These are phyloP conservation scores for Gallinago undulata DNA, from an alignment of 2,113 vertebrate species.

Conservation along the genomic window DNA sequence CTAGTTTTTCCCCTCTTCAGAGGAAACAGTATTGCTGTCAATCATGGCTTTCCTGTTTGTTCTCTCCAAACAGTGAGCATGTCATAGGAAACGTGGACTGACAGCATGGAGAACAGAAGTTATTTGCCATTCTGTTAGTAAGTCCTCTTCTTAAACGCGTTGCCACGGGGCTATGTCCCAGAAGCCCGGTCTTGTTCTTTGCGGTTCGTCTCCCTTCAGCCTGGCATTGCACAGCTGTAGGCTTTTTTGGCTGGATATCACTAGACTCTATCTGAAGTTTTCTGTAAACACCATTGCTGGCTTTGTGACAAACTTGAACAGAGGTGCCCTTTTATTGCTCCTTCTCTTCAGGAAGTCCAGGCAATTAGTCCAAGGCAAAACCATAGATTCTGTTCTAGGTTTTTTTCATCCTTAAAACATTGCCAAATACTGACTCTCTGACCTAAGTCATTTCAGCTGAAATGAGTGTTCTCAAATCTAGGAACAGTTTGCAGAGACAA, in stretches of 20 bases:
- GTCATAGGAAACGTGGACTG: background rate
- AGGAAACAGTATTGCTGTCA: background rate
- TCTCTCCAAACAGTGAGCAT: background rate
- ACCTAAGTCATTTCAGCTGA: background rate
- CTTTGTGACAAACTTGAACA: constrained; percentile 73
- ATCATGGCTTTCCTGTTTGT: background rate
- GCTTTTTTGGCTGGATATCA: constrained; percentile 70
- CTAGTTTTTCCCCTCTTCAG: background rate
- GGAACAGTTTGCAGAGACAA: background rate
- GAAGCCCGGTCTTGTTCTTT: constrained; percentile 54
- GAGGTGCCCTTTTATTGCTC: constrained; percentile 80
- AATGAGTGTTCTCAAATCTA: background rate
- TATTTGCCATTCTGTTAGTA: background rate
- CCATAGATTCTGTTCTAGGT: constrained; percentile 35
- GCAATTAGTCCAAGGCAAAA: constrained; percentile 69
- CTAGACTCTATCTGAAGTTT: constrained; percentile 75
- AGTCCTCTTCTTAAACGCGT: constrained; percentile 32
- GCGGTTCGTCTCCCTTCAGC: constrained; percentile 37
- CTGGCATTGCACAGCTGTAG: constrained; percentile 68
- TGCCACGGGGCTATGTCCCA: constrained; percentile 37
- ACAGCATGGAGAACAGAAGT: background rate
- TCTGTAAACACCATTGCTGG: constrained; percentile 80
- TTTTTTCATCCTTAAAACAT: constrained; percentile 44
- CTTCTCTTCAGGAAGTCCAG: constrained; percentile 78
- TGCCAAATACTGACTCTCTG: background rate